Conservation (phyloP, 2,888 invertebrate species). For the Ashinkailepas kermadecensis region DNA sequence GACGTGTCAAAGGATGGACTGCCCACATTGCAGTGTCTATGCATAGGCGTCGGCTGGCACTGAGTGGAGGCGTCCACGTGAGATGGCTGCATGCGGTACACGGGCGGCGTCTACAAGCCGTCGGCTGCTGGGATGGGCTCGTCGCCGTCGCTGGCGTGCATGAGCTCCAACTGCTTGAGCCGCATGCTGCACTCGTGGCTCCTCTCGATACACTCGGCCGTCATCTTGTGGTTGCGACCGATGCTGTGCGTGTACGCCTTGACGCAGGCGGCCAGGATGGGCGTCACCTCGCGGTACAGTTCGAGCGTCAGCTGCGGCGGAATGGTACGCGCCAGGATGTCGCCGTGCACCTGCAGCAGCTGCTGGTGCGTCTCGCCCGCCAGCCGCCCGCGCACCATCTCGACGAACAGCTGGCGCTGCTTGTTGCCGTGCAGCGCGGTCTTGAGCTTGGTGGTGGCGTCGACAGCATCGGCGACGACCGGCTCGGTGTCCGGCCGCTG, state of each 20-base stretch:
- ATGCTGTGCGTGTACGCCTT: background rate
- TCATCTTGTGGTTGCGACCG: constrained; percentile 6
- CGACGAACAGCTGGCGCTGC: background rate
- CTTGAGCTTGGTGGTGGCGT: background rate
- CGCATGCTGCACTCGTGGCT: background rate
- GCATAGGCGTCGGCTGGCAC: too few species aligned
- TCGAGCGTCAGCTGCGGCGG: constrained; percentile 19
- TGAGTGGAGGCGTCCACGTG: too few species aligned
- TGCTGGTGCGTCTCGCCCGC: background rate
- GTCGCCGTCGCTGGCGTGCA: background rate
- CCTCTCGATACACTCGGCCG: constrained; percentile 6
- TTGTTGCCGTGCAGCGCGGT: background rate
- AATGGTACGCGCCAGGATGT: background rate
- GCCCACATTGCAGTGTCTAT: too few species aligned
- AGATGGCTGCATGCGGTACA: too few species aligned
- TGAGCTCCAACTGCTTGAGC: background rate
- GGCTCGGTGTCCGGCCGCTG: background rate
- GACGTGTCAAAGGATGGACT: too few species aligned
- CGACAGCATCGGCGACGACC: background rate
- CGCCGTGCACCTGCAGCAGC: constrained; percentile 1
- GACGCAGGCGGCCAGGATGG: background rate
- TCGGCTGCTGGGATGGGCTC: too few species aligned
- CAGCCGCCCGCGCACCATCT: background rate
- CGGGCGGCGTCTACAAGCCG: constrained; percentile 34
- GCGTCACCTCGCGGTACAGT: constrained; percentile 5